Base-by-base conservation (phyloP, 2,113 vertebrate species). In the Pardalotus punctatus region DNA sequence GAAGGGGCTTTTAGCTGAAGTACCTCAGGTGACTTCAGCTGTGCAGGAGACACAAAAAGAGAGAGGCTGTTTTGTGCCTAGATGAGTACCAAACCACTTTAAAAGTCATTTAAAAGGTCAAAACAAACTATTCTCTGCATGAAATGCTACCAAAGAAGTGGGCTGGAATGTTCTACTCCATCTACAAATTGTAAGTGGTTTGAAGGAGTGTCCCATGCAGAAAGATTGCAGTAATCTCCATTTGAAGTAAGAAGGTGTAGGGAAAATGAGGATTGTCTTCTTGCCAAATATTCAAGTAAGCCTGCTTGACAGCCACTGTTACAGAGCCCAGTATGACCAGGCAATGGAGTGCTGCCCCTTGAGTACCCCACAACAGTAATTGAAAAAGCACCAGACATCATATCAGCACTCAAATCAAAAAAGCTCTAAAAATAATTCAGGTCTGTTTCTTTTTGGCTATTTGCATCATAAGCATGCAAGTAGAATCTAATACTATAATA, bases 1-100 rank as follows among this genome's bases (percentile, higher is more conserved):
- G 43, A 73, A 93, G 27, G 42, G 25, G 18, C 38, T 93, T 94
- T 94, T 94, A 83, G 60, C 45, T 88, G 76, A 90, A 86, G 58
- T 80, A 80, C 31, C 21, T 92, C 45, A 76, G 62, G 29, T 73
- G 28, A 65, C 81, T 83, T 97, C 77, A 89, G 25, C 74, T 82
- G 23, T 80, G 53, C 47, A 85, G 50, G 35, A 80, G 21, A 60
- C 45, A 76, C 2, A 24, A 28, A 31, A 62, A 47, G 2, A 43
- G 21, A 79, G 4, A 45, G 35, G 22, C 6, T 88, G 17, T 35
- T 72, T 94, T 66, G 60, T 51, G 14, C 23, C 27, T 62, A 58
- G 4, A 36, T 56, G 42, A 73, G 13, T 51, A 51, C 25, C 33
- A 88, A 83, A 71, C 2, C 33, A 66, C 43, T 94, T n/a, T 6